Percentiles rank a stretch among this genome's conserved stretches.
phyloP scores from a whole-genome alignment of 2,797 vertebrate species.

The Eurystomus glaucurus region DNA sequence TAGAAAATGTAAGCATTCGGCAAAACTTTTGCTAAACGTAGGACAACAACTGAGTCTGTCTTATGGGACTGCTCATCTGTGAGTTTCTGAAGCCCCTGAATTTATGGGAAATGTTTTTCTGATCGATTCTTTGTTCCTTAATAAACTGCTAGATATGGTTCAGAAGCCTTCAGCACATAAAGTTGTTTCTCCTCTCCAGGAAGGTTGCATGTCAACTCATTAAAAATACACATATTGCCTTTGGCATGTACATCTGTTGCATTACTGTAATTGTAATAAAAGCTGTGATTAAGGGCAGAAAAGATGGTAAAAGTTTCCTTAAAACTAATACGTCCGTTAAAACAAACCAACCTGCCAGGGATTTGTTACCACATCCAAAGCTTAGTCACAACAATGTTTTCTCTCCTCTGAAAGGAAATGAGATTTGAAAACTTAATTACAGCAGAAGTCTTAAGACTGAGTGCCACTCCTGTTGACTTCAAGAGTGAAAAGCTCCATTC shows the following conservation, averaged over 20 bases:
- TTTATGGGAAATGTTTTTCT: neutral
- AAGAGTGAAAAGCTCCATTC: slow-evolving; percentile 32
- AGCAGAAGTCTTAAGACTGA: slow-evolving; percentile 21
- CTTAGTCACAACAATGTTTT: slow-evolving; percentile 82
- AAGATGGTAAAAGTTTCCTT: slow-evolving; percentile 80
- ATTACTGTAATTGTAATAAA: slow-evolving; percentile 78
- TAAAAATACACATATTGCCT: slow-evolving; percentile 75
- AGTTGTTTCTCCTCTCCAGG: slow-evolving; percentile 57
- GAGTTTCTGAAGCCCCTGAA: neutral
- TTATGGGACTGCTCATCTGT: neutral
- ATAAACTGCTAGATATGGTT: slow-evolving; percentile 53
- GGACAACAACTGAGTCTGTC: neutral
- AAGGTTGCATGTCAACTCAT: slow-evolving; percentile 72
- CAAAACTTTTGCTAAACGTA: slow-evolving; percentile 37
- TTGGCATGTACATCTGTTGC: slow-evolving; percentile 67
- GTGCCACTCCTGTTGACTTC: neutral
- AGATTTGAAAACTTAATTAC: slow-evolving; percentile 76
- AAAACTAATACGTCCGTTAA: slow-evolving; percentile 70
- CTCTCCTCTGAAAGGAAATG: slow-evolving; percentile 77
- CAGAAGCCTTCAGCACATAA: slow-evolving; percentile 26
- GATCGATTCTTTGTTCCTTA: slow-evolving; percentile 2
- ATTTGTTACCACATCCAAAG: slow-evolving; percentile 77
- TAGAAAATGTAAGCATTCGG: slow-evolving; percentile 49
- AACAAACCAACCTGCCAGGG: slow-evolving; percentile 78
- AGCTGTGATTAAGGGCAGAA: slow-evolving; percentile 73